Percentiles rank a stretch among this genome's conserved stretches.
These are phyloP conservation scores for Spermophilus dauricus DNA, from an alignment of 2,113 vertebrate species.

Conservation along the genomic window DNA sequence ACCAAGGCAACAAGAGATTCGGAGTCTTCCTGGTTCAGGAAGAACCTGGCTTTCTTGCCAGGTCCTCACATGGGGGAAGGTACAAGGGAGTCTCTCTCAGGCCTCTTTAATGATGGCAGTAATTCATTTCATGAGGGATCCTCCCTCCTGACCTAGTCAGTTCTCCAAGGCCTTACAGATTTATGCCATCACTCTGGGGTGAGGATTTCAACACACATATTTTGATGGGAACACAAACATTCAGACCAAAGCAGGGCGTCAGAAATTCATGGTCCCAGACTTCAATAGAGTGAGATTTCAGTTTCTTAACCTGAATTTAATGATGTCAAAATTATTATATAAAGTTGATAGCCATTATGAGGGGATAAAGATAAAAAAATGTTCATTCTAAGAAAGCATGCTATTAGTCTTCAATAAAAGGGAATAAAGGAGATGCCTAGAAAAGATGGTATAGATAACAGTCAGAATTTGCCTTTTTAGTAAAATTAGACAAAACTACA, in stretches of 20 bases:
- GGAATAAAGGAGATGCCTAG: not conserved
- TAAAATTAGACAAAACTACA: not conserved
- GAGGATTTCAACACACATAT: not conserved
- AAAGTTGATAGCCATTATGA: not conserved
- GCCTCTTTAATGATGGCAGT: not conserved
- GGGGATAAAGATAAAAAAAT: not conserved
- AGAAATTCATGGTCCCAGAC: not conserved
- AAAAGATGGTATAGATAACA: not conserved
- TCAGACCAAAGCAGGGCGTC: not conserved
- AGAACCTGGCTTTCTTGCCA: not conserved
- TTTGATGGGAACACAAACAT: not conserved
- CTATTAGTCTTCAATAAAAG: not conserved
- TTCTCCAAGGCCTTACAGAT: not conserved
- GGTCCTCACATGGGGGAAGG: not conserved
- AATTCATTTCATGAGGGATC: not conserved
- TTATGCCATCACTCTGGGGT: not conserved
- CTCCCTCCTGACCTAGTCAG: not conserved
- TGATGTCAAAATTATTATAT: not conserved
- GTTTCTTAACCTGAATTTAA: not conserved
- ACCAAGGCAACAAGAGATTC: not conserved
- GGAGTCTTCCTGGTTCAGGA: not conserved
- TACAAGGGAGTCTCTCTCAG: accelerated
- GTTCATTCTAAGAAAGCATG: not conserved
- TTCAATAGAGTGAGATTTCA: not conserved
- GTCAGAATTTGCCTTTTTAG: not conserved